phyloP scores from a whole-genome alignment of 2,888 invertebrate species.

The Drosophila suboccidentalis region DNA sequence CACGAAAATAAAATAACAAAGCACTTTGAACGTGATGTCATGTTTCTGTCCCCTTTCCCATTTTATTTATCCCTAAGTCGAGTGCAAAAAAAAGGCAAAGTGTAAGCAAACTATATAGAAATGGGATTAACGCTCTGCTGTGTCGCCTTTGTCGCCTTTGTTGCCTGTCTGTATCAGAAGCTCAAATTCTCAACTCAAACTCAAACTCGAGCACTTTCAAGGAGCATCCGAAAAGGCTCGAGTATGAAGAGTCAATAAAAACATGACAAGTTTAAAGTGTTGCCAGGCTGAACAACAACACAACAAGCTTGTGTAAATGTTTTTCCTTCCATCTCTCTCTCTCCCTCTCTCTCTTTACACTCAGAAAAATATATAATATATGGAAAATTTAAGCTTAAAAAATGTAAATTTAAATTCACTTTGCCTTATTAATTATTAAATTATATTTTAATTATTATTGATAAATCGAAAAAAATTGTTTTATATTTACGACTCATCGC shows the following conservation, averaged over 20 bases:
- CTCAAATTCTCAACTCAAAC: not conserved
- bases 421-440: too few species aligned
- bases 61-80: constrained; percentile 17
- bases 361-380: not conserved
- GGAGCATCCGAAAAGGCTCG: constrained; percentile 35
- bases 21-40: constrained; percentile 58
- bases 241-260: constrained; percentile 58
- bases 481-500: too few species aligned
- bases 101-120: constrained; percentile 61
- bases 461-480: too few species aligned
- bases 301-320: constrained; percentile 12
- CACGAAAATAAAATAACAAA: constrained; percentile 53
- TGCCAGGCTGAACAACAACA: not conserved
- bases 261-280: constrained; percentile 52
- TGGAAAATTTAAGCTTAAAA: too few species aligned
- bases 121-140: constrained; percentile 57
- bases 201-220: constrained; percentile 15
- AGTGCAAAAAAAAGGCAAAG: constrained; percentile 43
- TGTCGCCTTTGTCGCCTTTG: not conserved
- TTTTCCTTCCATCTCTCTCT: constrained; percentile 1
- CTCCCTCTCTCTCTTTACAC: not conserved
- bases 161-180: constrained; percentile 10
- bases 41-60: constrained; percentile 7
- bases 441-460: too few species aligned
- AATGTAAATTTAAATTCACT: too few species aligned